Evolutionary conservation across 1,140 invertebrate species (phyloP).

Genomic region (Heliconius melpomene): DNA sequence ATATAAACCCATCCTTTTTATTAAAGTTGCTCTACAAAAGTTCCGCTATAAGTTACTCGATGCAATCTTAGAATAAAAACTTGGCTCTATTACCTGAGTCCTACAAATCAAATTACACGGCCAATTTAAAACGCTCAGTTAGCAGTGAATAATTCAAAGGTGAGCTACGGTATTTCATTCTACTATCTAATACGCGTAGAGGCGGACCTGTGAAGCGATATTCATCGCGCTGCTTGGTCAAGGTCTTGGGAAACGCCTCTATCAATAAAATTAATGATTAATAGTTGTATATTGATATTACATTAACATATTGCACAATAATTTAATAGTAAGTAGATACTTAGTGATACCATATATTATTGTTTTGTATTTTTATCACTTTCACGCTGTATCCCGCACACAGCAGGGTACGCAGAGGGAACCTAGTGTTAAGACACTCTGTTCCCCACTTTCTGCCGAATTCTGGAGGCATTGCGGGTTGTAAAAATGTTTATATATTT

Average conservation of each 20-base stretch:
- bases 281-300: constrained; percentile 20
- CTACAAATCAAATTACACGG: constrained; percentile 57
- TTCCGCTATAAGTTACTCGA: constrained; percentile 36
- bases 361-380: background rate
- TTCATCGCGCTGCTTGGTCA: constrained; percentile 22
- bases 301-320: background rate
- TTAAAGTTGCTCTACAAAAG: constrained; percentile 35
- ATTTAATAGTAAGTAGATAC: background rate
- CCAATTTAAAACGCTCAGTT: constrained; percentile 58
- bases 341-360: background rate
- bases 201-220: constrained; percentile 50
- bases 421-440: no score
- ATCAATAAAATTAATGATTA: constrained; percentile 31
- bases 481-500: background rate
- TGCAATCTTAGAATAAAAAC: constrained; percentile 47
- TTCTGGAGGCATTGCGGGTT: no score
- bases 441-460: no score
- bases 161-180: constrained; percentile 50
- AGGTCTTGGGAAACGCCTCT: constrained; percentile 27
- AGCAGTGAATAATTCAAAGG: constrained; percentile 60
- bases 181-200: constrained; percentile 58
- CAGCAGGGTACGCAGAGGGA: no score
- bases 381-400: no score
- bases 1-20: constrained; percentile 25
- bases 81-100: constrained; percentile 40